These are phyloP conservation scores for Antheraea assamensis DNA, from an alignment of 2,888 invertebrate species.

Conservation along the genomic window DNA sequence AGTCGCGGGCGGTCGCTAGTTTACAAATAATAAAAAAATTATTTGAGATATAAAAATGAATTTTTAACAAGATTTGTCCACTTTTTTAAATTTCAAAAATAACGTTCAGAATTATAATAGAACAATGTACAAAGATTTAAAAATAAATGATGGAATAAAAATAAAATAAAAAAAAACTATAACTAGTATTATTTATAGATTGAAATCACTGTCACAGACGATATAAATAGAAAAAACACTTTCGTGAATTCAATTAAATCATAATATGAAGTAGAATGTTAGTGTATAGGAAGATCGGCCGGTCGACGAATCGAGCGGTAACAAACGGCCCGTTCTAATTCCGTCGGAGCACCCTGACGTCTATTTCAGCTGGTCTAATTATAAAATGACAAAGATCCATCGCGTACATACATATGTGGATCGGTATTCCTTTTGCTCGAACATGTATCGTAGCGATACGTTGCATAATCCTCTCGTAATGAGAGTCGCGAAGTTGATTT, in stretches of 20 bases:
- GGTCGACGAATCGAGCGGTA: conserved; percentile 19
- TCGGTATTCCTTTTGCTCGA: conserved; percentile 60
- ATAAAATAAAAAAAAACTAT: too few relatives aligned
- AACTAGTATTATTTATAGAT: background rate
- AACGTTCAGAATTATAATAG: too few relatives aligned
- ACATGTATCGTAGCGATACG: background rate
- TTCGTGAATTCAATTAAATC: background rate
- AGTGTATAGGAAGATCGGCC: background rate
- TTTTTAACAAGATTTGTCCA: too few relatives aligned
- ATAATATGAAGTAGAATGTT: background rate
- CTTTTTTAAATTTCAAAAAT: too few relatives aligned
- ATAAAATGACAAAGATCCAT: conserved; percentile 58
- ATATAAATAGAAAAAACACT: background rate
- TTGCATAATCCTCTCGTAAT: background rate
- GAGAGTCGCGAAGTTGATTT: background rate
- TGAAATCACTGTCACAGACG: background rate
- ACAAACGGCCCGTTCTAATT: conserved; percentile 57
- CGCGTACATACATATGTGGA: conserved; percentile 55
- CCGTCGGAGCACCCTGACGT: conserved; percentile 63
- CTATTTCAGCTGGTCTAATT: conserved; percentile 70
- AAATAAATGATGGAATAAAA: too few relatives aligned
- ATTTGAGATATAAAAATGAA: too few relatives aligned
- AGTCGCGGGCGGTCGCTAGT: too few relatives aligned
- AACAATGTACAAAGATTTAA: too few relatives aligned
- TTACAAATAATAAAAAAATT: too few relatives aligned